phyloP scores from a whole-genome alignment of 2,888 invertebrate species.

The Patella depressa region DNA sequence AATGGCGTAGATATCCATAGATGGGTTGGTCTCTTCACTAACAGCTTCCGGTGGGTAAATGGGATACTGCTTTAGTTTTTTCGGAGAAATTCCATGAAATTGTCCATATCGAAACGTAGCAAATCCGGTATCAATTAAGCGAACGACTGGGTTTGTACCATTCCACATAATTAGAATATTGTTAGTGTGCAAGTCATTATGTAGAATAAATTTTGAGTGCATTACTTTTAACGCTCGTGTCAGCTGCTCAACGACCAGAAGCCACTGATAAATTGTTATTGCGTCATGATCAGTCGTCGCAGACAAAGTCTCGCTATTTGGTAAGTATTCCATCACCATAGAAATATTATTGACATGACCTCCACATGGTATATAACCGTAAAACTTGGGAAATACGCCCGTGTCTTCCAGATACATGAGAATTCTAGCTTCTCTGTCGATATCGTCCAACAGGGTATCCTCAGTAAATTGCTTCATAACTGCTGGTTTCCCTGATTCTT shows the following conservation, averaged over 20 bases:
- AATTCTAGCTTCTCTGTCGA: neutral
- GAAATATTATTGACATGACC: neutral
- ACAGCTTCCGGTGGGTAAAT: neutral
- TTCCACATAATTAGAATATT: constrained; percentile 20
- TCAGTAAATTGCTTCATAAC: constrained; percentile 11
- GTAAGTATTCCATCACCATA: neutral
- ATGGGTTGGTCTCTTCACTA: neutral
- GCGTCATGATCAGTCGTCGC: neutral
- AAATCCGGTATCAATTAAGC: constrained; percentile 19
- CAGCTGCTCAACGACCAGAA: neutral
- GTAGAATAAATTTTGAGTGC: constrained; percentile 7
- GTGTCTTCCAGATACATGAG: constrained; percentile 8
- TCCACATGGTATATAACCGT: constrained; percentile 1
- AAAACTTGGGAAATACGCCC: constrained; percentile 2
- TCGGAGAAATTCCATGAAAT: neutral
- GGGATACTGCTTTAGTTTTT: neutral
- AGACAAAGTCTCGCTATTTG: neutral
- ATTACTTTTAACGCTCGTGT: neutral
- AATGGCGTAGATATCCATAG: neutral
- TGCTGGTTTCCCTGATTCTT: neutral
- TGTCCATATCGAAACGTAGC: constrained; percentile 18
- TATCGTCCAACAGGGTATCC: neutral
- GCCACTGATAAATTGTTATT: neutral
- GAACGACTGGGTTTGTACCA: constrained; percentile 2
- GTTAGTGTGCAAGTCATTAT: constrained; percentile 19